phyloP scores from a whole-genome alignment of 2,113 vertebrate species.

The Etheostoma spectabile region DNA sequence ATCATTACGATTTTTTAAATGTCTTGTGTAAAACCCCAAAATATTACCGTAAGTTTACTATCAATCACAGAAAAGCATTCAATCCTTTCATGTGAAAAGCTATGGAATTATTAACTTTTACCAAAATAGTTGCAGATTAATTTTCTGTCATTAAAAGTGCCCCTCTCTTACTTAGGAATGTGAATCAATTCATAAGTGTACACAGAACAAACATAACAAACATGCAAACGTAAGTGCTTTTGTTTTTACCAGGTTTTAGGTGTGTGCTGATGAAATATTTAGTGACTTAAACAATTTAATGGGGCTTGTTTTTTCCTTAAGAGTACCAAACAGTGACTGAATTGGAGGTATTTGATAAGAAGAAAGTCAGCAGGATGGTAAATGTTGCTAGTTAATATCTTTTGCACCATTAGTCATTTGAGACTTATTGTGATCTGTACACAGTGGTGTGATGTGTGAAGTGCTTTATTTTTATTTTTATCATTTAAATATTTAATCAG shows the following conservation, averaged over 20 bases:
- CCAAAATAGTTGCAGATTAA: not conserved
- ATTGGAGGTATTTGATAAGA: not conserved
- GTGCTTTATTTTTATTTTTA: not conserved
- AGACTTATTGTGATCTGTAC: constrained; percentile 3
- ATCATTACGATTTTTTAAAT: too few species aligned
- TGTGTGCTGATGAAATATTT: not conserved
- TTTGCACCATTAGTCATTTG: not conserved
- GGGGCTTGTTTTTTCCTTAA: not conserved
- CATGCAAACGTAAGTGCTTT: not conserved
- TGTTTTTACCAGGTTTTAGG: not conserved
- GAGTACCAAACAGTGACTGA: not conserved
- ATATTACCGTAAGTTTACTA: not conserved
- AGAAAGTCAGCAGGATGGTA: not conserved
- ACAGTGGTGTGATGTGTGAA: not conserved
- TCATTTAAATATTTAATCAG: constrained; percentile 25
- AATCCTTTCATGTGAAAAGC: not conserved
- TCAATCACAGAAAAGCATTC: not conserved
- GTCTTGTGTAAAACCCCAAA: not conserved
- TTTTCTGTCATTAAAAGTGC: not conserved
- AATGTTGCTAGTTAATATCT: not conserved
- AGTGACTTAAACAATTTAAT: not conserved
- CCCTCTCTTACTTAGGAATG: not conserved
- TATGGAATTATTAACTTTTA: not conserved
- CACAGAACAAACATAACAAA: not conserved
- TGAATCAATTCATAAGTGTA: not conserved